Percentiles rank a stretch among this genome's conserved stretches.
phyloP scores from a whole-genome alignment of 2,888 invertebrate species.

The Eutolmus rufibarbis region DNA sequence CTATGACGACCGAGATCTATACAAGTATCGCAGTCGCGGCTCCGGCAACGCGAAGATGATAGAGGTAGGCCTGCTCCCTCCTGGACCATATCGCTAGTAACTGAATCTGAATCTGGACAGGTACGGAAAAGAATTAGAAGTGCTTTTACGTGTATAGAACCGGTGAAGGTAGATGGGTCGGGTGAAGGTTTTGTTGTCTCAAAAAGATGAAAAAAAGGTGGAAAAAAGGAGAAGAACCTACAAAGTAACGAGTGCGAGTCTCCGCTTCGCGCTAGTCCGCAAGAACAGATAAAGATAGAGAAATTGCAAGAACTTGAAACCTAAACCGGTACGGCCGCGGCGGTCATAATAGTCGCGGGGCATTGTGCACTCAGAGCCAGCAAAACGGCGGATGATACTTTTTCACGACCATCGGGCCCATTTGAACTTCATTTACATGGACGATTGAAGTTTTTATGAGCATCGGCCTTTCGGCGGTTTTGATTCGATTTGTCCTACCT shows the following conservation, averaged over 20 bases:
- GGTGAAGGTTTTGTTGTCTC: slow-evolving; percentile 1
- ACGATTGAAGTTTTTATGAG: slow-evolving; percentile 25
- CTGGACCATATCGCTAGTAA: not conserved
- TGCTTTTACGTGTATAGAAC: slow-evolving; percentile 7
- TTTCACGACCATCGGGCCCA: not conserved
- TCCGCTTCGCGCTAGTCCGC: not conserved
- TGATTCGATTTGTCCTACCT: not conserved
- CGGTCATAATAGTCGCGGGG: not conserved
- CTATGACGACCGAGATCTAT: not conserved
- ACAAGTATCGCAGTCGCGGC: not conserved
- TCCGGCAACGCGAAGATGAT: not conserved
- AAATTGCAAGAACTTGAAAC: slow-evolving; percentile 40
- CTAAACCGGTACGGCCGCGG: slow-evolving; percentile 28
- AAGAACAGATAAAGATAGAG: slow-evolving; percentile 35
- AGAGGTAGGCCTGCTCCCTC: slow-evolving; percentile 16
- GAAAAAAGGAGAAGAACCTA: not conserved
- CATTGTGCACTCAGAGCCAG: not conserved
- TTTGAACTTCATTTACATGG: slow-evolving; percentile 38
- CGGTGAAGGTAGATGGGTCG: slow-evolving; percentile 28
- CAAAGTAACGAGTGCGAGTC: not conserved
- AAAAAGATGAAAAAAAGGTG: not conserved
- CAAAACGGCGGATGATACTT: slow-evolving; percentile 1
- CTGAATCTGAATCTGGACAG: slow-evolving; percentile 7
- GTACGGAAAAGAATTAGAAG: slow-evolving; percentile 22
- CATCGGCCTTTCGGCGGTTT: not conserved